phyloP scores from a whole-genome alignment of 2,797 vertebrate species.

The Phoebastria nigripes region DNA sequence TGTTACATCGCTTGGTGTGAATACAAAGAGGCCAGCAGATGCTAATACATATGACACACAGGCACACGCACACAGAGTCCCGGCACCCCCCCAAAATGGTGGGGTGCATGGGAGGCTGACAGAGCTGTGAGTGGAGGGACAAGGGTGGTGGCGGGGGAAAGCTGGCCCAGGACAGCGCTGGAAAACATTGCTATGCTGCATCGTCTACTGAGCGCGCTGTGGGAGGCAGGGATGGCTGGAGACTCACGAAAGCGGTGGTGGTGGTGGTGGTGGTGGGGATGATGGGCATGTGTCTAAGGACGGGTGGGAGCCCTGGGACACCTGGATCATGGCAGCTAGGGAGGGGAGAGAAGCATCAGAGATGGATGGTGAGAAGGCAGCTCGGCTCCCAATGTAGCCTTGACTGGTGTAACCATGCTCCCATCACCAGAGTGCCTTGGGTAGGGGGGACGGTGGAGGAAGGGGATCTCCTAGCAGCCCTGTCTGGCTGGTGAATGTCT shows the following conservation, averaged over 20 bases:
- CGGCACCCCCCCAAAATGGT: background rate
- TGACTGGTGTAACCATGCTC: background rate
- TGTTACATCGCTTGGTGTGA: constrained; percentile 3
- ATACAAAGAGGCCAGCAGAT: constrained; percentile 31
- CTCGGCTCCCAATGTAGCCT: background rate
- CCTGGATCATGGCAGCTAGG: background rate
- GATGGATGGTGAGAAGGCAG: background rate
- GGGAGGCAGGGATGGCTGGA: background rate
- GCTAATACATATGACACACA: constrained; percentile 38
- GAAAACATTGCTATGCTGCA: background rate
- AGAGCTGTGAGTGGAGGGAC: background rate
- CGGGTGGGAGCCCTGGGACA: background rate
- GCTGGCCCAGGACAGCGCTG: background rate
- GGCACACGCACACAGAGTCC: background rate
- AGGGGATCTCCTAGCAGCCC: background rate
- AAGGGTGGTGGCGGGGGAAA: background rate
- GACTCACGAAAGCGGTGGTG: background rate
- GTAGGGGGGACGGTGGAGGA: background rate
- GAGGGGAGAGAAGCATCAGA: background rate
- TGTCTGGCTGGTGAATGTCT: background rate
- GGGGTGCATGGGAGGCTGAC: background rate
- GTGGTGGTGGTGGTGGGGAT: background rate
- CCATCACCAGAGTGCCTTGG: background rate
- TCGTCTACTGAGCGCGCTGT: background rate
- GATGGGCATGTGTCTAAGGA: background rate